phyloP scores from a whole-genome alignment of 2,888 invertebrate genomes.

The Pimpla rufipes region DNA sequence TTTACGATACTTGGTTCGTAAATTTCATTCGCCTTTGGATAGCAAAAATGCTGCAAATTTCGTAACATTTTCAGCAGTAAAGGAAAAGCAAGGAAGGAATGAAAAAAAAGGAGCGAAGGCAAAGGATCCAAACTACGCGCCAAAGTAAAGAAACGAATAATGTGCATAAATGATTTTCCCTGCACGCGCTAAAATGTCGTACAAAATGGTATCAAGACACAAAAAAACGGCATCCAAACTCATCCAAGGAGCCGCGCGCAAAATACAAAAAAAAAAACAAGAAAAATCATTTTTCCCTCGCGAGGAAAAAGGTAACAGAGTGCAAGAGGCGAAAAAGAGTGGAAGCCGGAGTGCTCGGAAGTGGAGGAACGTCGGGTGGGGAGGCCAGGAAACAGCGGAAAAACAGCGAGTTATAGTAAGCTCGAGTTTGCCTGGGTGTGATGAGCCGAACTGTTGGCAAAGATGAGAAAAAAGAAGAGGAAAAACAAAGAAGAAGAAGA shows the following conservation, averaged over 20 bases:
- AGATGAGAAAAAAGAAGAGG: conserved; percentile 62
- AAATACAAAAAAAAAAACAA: background rate
- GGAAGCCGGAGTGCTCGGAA: conserved; percentile 8
- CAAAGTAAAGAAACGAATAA: too few relatives aligned
- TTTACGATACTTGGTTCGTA: too few relatives aligned
- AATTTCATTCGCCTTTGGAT: too few relatives aligned
- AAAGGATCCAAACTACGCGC: too few relatives aligned
- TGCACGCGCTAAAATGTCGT: background rate
- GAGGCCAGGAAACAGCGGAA: conserved; percentile 26
- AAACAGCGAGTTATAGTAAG: conserved; percentile 52
- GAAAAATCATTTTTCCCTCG: conserved; percentile 21
- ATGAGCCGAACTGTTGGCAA: conserved; percentile 75
- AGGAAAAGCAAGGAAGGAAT: too few relatives aligned
- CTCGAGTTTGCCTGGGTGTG: conserved; percentile 75
- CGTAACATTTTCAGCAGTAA: too few relatives aligned
- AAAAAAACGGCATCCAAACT: background rate
- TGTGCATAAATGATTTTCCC: background rate
- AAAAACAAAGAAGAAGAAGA: conserved; percentile 57
- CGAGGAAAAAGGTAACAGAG: background rate
- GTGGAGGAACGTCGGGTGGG: conserved; percentile 12
- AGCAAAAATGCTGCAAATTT: too few relatives aligned
- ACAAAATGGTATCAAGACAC: background rate
- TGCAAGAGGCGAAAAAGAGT: background rate
- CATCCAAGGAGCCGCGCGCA: background rate
- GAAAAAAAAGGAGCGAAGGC: too few relatives aligned